phyloP scores from a whole-genome alignment of 2,888 invertebrate genomes.

The Tolmerus cingulatus region DNA sequence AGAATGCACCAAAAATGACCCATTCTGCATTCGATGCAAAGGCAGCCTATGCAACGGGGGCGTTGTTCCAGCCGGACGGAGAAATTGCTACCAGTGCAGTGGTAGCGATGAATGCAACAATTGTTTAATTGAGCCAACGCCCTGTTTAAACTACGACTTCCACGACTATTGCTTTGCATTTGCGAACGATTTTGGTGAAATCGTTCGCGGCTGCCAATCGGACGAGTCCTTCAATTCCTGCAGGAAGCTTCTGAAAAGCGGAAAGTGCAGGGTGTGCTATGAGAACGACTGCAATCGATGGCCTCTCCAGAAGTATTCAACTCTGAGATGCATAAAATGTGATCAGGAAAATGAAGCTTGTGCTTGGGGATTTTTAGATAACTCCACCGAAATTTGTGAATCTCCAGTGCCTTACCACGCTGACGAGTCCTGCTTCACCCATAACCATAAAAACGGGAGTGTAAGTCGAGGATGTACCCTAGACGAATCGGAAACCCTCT shows the following conservation, averaged over 20 bases:
- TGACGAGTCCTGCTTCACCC: constrained; percentile 48
- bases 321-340: constrained; percentile 49
- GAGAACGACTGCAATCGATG: constrained; percentile 54
- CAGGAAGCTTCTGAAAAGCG: constrained; percentile 51
- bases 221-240: constrained; percentile 53
- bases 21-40: background rate
- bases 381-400: constrained; percentile 27
- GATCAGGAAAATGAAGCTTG: constrained; percentile 37
- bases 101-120: background rate
- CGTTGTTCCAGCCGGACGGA: background rate
- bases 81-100: constrained; percentile 18
- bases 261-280: constrained; percentile 53
- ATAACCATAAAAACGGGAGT: constrained; percentile 32
- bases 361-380: constrained; percentile 38
- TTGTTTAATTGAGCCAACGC: background rate
- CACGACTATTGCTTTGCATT: constrained; percentile 14
- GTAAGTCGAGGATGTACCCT: constrained; percentile 51
- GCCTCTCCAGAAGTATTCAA: constrained; percentile 35
- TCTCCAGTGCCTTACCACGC: constrained; percentile 40
- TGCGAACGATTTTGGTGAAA: constrained; percentile 30
- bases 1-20: constrained; percentile 47
- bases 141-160: background rate
- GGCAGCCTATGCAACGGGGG: constrained; percentile 21
- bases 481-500: constrained; percentile 40
- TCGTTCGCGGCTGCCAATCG: constrained; percentile 58